Evolutionary conservation across 2,113 vertebrate species (phyloP), one percentile per base, ranked within the genome.

Genomic region (Lipophrys pholis): DNA sequence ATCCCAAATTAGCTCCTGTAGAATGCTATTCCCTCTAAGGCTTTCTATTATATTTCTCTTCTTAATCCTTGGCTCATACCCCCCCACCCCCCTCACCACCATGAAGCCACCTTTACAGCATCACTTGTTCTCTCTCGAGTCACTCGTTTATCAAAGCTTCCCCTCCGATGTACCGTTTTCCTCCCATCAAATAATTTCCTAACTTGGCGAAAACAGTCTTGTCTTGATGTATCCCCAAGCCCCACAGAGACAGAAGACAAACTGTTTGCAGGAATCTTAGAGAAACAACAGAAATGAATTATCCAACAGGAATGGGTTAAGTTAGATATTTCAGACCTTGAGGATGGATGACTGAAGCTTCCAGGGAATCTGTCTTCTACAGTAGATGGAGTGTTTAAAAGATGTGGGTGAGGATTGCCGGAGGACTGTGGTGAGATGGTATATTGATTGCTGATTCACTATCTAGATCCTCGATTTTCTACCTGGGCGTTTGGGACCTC

Each of bases 381-480:
- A 71, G 76, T 64, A 58, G 81, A 75, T 78, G 67, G 57, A 81
- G 75, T 54, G 50, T 66, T 59, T 73, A 77, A 75, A 82, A 75
- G 68, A 81, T 81, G 89, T 86, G 87, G 87, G 87, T 84, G 86
- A 88, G 74, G 67, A 86, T 53, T 65, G 88, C 84, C 83, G 75
- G 78, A 86, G 83, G 83, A 83, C 73, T 74, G 83, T 83, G 73
- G 40, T 78, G 84, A 89, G 83, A 85, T 85, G 87, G 16, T 87
- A 50, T 81, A 92, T 92, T 15, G 87, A 92, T 90, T 84, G 81
- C 87, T 87, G 89, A 89, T 88, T 90, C 86, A 90, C 79, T 75
- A 67, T 86, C 81, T 77, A 70, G 70, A 84, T 75, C 76, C 78
- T 81, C 76, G 77, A 76, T 80, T 65, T 72, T 70, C 73, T 86